These are phyloP conservation scores for Pammene aurita DNA, from an alignment of 2,888 invertebrate genomes.

Conservation along the genomic window DNA sequence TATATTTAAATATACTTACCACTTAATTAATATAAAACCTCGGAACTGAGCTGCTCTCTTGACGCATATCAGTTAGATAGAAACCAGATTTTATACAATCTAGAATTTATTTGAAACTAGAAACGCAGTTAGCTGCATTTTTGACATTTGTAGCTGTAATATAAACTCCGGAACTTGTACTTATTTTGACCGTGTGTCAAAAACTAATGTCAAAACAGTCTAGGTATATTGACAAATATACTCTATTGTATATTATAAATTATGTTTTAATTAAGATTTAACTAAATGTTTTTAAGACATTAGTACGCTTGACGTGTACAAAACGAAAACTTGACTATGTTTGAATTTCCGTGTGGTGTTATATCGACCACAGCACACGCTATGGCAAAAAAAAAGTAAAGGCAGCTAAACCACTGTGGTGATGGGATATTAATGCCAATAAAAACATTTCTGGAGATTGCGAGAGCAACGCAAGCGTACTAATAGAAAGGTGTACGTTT, in stretches of 20 bases:
- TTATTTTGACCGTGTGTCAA: constrained; percentile 7
- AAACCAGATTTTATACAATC: constrained; percentile 3
- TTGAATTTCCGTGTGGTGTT: too few species aligned
- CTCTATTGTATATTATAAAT: background rate
- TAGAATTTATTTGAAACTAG: background rate
- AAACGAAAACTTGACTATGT: background rate
- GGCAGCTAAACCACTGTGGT: too few species aligned
- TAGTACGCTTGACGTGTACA: constrained; percentile 1
- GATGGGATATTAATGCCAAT: too few species aligned
- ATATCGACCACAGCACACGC: too few species aligned
- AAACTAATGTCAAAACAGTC: background rate
- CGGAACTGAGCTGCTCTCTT: constrained; percentile 9
- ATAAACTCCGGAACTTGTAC: constrained; percentile 4
- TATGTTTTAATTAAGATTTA: background rate
- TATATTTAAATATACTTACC: background rate
- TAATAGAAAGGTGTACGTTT: constrained; percentile 2
- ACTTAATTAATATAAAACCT: background rate
- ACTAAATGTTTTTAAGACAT: background rate
- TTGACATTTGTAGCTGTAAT: constrained; percentile 15
- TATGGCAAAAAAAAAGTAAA: too few species aligned
- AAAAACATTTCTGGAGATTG: background rate
- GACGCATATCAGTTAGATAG: constrained; percentile 20
- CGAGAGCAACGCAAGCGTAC: constrained; percentile 6
- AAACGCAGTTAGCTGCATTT: constrained; percentile 6
- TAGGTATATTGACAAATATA: background rate